Evolutionary conservation across 2,888 invertebrate genomes (phyloP).

Genomic region (Pyrgus malvae): DNA sequence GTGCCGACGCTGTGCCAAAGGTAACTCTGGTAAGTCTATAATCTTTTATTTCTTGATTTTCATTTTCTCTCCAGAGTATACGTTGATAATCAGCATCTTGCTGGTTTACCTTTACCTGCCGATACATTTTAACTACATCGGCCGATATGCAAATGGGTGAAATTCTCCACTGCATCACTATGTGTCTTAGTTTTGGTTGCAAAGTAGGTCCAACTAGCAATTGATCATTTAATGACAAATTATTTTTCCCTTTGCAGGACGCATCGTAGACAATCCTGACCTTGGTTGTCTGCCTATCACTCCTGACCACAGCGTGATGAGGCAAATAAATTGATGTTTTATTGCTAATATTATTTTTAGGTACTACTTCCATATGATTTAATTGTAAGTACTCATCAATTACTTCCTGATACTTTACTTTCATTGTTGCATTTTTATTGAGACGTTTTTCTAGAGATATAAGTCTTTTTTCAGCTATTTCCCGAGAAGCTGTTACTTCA

Average conservation of each 20-base stretch:
- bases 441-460: not conserved
- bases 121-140: constrained; percentile 42
- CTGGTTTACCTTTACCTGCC: constrained; percentile 27
- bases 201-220: constrained; percentile 36
- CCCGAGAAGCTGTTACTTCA: not conserved
- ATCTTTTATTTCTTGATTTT: constrained; percentile 8
- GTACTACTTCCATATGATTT: not conserved
- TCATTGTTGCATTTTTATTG: not conserved
- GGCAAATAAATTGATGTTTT: not conserved
- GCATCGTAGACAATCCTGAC: constrained; percentile 23
- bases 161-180: constrained; percentile 36
- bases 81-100: constrained; percentile 31
- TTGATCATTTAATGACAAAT: constrained; percentile 35
- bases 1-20: constrained; percentile 32
- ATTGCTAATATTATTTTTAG: not conserved
- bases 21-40: constrained; percentile 29
- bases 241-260: constrained; percentile 15
- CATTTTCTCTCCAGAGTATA: constrained; percentile 29
- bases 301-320: not conserved
- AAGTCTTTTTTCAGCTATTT: not conserved
- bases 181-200: constrained; percentile 38
- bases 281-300: not conserved
- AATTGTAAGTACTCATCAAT: not conserved
- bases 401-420: not conserved
- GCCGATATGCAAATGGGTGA: constrained; percentile 31